A percentile compares a stretch with the other conserved stretches of the same genome.
These are phyloP conservation scores for Pentalonia nigronervosa DNA, from an alignment of 1,140 invertebrate genomes.

Conservation along the genomic window DNA sequence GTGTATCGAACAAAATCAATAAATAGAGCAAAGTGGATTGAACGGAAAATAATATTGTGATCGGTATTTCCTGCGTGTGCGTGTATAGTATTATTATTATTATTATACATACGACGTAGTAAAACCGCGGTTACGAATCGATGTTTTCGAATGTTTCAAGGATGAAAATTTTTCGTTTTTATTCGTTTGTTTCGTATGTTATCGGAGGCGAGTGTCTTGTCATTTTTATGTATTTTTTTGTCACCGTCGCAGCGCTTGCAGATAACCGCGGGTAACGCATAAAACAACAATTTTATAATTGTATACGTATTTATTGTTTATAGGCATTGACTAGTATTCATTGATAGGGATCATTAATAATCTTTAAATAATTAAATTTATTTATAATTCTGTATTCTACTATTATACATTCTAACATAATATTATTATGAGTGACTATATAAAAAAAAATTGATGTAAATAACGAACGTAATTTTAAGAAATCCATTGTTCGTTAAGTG, in stretches of 20 bases:
- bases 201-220: not conserved
- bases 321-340: not conserved
- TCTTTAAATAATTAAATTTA: too few relatives aligned
- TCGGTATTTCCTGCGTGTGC: not conserved
- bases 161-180: not conserved
- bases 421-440: too few relatives aligned
- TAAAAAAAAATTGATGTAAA: too few relatives aligned
- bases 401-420: too few relatives aligned
- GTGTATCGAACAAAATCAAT: not conserved
- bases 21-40: constrained; percentile 4
- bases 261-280: not conserved
- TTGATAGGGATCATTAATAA: not conserved
- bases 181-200: not conserved
- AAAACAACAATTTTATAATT: not conserved
- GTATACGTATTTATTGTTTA: not conserved
- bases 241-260: not conserved
- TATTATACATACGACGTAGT: not conserved
- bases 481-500: too few relatives aligned
- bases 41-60: not conserved
- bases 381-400: too few relatives aligned
- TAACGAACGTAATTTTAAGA: too few relatives aligned
- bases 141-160: not conserved
- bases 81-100: not conserved
- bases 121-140: not conserved
- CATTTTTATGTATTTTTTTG: not conserved